Percentiles rank a stretch among this genome's conserved stretches.
Conservation (phyloP, 2,797 vertebrate genomes). For the Anableps anableps region DNA sequence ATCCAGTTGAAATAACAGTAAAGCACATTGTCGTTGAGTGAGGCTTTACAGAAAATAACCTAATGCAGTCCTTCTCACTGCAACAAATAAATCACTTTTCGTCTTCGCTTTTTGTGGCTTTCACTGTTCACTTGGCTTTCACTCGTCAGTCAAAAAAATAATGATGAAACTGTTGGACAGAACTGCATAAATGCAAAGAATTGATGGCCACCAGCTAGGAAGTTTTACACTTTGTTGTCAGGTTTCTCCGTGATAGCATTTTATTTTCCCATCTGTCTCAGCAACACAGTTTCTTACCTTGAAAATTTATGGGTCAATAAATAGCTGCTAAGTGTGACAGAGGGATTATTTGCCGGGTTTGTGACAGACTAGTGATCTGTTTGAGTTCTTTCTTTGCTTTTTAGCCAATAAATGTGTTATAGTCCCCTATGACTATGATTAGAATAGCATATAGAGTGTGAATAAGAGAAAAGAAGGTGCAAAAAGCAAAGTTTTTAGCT, state of each 20-base stretch:
- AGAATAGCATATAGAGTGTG: conserved; percentile 2
- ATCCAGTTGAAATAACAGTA: conserved; percentile 5
- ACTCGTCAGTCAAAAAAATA: conserved; percentile 22
- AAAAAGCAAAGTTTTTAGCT: conserved; percentile 17
- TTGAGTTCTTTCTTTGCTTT: conserved; percentile 10
- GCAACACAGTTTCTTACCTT: conserved; percentile 17
- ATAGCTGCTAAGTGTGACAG: conserved; percentile 33
- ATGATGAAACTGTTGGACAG: neutral
- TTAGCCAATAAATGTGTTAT: conserved; percentile 3
- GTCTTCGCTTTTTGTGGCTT: conserved; percentile 5
- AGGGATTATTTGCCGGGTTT: conserved; percentile 31
- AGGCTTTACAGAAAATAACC: conserved; percentile 14
- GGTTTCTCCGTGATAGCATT: conserved; percentile 12
- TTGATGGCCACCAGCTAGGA: conserved; percentile 33
- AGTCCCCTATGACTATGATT: conserved; percentile 17
- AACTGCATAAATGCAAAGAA: conserved; percentile 32
- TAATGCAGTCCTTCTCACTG: neutral
- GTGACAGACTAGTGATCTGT: conserved; percentile 28
- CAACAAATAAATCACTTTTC: conserved; percentile 4
- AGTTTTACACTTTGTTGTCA: conserved; percentile 22
- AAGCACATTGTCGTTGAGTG: neutral
- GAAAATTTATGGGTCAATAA: conserved; percentile 40
- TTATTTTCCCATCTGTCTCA: conserved; percentile 3
- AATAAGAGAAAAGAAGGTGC: conserved; percentile 25
- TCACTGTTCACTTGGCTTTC: too few relatives aligned